Evolutionary conservation across 2,113 vertebrate species (phyloP).

Genomic region (Silurus asotus): DNA sequence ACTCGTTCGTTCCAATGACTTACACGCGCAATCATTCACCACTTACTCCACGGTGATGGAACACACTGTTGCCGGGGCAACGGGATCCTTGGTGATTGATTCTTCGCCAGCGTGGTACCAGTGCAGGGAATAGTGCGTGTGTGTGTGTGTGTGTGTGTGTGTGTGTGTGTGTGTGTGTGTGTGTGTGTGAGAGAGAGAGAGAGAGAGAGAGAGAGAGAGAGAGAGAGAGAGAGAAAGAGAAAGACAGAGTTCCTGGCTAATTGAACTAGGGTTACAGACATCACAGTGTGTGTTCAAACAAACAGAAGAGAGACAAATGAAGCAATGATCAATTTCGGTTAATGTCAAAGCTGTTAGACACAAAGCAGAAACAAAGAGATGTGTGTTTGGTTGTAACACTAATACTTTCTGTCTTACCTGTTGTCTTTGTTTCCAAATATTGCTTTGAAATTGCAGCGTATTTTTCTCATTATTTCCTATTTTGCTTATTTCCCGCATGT

Average conservation of each 20-base stretch:
- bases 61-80: conserved; percentile 44
- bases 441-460: background rate
- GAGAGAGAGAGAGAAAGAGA: background rate
- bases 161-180: background rate
- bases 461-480: background rate
- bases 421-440: background rate
- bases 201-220: background rate
- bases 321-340: conserved; percentile 81
- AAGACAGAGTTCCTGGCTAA: conserved; percentile 69
- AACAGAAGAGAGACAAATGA: conserved; percentile 60
- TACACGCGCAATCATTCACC: conserved; percentile 42
- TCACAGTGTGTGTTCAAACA: conserved; percentile 84
- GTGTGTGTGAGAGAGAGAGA: background rate
- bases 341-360: conserved; percentile 84
- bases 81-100: conserved; percentile 49
- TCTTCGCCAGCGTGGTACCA: conserved; percentile 40
- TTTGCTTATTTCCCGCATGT: background rate
- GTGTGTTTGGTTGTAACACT: conserved; percentile 10
- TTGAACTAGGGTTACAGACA: conserved; percentile 96
- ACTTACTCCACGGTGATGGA: conserved; percentile 40
- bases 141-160: conserved; percentile 26
- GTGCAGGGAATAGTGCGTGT: conserved; percentile 24
- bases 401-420: background rate
- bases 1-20: conserved; percentile 25
- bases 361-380: conserved; percentile 54